phyloP scores from a whole-genome alignment of 1,140 invertebrate genomes.

The Triops longicaudatus region DNA sequence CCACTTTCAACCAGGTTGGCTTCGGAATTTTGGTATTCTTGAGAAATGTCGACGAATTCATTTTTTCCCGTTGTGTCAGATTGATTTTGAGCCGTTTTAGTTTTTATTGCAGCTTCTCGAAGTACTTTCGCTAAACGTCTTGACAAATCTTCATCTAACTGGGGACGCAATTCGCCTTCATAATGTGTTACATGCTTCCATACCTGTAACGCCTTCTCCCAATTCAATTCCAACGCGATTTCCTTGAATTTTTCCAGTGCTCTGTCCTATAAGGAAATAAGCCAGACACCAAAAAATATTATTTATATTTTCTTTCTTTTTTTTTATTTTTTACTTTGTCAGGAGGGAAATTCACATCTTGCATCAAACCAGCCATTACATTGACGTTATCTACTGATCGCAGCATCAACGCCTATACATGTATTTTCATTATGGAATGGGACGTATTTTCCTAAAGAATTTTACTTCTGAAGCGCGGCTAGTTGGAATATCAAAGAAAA shows the following conservation, averaged over 20 bases:
- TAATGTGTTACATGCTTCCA: constrained; percentile 44
- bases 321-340: constrained; percentile 33
- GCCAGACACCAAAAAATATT: no score
- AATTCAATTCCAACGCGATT: constrained; percentile 40
- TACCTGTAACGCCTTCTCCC: constrained; percentile 41
- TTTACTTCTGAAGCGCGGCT: constrained; percentile 39
- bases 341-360: constrained; percentile 38
- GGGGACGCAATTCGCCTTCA: constrained; percentile 37
- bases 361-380: constrained; percentile 37
- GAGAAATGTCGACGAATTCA: background rate
- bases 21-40: background rate
- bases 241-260: constrained; percentile 39
- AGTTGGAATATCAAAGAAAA: constrained; percentile 43
- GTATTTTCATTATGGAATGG: background rate
- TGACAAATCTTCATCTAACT: background rate
- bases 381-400: constrained; percentile 45
- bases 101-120: background rate
- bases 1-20: background rate
- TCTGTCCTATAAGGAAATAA: constrained; percentile 34
- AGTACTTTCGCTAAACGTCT: background rate
- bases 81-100: background rate
- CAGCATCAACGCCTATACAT: constrained; percentile 42
- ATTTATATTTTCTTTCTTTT: background rate
- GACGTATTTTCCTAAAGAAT: constrained; percentile 20
- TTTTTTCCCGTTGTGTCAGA: background rate